Evolutionary conservation across 2,797 vertebrate genomes (phyloP).

Genomic region (Urophycis tenuis): DNA sequence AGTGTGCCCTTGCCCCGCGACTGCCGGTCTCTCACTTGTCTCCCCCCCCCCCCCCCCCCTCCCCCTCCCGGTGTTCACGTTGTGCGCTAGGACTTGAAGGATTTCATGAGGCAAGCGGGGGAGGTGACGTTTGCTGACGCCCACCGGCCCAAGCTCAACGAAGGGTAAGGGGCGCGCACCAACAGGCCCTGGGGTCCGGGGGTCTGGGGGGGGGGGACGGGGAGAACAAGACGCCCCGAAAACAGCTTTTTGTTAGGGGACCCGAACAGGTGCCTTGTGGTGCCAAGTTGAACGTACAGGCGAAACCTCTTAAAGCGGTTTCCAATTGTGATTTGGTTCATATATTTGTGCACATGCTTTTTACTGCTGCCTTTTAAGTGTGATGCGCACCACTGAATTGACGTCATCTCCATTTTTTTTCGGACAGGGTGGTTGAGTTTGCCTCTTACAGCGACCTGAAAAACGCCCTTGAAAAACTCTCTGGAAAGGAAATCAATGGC

Average conservation of each 20-base stretch:
- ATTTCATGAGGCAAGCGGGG: slow-evolving; percentile 99
- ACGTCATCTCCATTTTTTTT: background rate
- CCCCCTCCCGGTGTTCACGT: slow-evolving; percentile 41
- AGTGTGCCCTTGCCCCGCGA: slow-evolving; percentile 31
- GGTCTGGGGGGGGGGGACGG: too few species aligned
- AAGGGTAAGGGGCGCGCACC: slow-evolving; percentile 82
- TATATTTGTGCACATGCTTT: background rate
- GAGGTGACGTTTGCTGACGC: slow-evolving; percentile 98
- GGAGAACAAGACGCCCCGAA: background rate
- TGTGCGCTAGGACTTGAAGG: slow-evolving; percentile 89
- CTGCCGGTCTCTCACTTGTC: slow-evolving; percentile 18
- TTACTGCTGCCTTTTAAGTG: background rate
- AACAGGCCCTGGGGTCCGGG: too few species aligned
- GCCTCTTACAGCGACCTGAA: slow-evolving; percentile 94
- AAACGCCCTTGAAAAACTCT: slow-evolving; percentile 94
- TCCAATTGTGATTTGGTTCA: background rate
- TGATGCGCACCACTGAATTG: background rate
- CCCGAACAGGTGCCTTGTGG: background rate
- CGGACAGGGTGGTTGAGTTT: slow-evolving; percentile 89
- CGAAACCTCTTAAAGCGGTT: background rate
- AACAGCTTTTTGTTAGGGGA: too few species aligned
- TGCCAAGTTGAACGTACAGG: too few species aligned
- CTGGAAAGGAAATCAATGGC: slow-evolving; percentile 96
- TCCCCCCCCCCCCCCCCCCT: too few species aligned
- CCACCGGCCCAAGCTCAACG: slow-evolving; percentile 91